Percentiles rank a stretch among this genome's conserved stretches.
Conservation (phyloP, 2,797 vertebrate genomes). For the Ara ararauna region DNA sequence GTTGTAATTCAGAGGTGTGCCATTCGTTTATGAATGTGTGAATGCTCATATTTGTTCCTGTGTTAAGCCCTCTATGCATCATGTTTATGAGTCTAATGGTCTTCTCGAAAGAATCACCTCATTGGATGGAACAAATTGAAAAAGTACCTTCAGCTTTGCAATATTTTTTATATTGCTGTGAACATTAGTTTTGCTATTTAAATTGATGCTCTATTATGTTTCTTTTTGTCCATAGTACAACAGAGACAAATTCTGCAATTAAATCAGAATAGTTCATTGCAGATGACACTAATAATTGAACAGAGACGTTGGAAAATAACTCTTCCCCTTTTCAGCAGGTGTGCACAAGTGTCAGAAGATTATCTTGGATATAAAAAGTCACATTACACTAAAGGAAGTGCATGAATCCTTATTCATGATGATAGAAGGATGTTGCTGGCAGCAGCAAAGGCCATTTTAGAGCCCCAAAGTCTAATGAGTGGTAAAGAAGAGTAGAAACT, state of each 20-base stretch:
- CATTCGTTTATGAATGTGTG: constrained; percentile 39
- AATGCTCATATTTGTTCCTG: constrained; percentile 56
- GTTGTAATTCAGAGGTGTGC: constrained; percentile 66
- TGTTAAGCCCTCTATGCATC: constrained; percentile 53
- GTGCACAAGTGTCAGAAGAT: not conserved
- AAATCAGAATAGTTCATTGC: constrained; percentile 67
- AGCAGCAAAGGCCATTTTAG: not conserved
- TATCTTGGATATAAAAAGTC: constrained; percentile 9
- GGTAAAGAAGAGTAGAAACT: not conserved
- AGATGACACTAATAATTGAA: constrained; percentile 64
- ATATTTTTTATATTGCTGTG: constrained; percentile 52
- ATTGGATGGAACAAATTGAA: constrained; percentile 70
- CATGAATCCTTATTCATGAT: constrained; percentile 27
- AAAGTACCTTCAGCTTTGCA: constrained; percentile 61
- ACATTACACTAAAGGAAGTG: constrained; percentile 5
- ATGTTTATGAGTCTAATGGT: constrained; percentile 64
- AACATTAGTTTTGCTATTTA: constrained; percentile 64
- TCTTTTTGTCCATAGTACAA: constrained; percentile 71
- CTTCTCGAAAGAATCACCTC: constrained; percentile 72
- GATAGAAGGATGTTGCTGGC: not conserved
- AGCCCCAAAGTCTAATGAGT: not conserved
- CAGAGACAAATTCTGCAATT: constrained; percentile 69
- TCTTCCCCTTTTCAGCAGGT: not conserved
- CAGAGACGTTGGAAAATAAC: constrained; percentile 46
- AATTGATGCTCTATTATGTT: constrained; percentile 64